Percentiles rank a stretch among this genome's conserved stretches.
These are phyloP conservation scores for Equus przewalskii DNA, from an alignment of 2,113 vertebrate genomes.

Conservation along the genomic window DNA sequence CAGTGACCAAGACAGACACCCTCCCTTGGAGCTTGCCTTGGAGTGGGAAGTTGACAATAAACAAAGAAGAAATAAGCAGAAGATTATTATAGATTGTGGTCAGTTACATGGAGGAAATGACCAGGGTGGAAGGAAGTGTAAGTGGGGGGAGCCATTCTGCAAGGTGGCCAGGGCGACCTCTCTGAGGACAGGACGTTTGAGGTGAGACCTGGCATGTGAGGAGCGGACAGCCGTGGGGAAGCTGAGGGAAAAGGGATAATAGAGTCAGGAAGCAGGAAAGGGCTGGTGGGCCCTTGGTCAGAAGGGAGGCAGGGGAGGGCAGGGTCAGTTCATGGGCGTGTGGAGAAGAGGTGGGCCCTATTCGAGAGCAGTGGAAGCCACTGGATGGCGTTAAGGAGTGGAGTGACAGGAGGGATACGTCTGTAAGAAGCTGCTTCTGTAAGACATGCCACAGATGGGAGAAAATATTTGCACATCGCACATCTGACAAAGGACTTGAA, in stretches of 20 bases:
- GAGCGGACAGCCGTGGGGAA: not conserved
- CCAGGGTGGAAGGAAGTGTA: not conserved
- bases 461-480: not conserved
- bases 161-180: not conserved
- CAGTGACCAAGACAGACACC: not conserved
- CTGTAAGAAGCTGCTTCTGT: not conserved
- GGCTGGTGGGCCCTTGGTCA: not conserved
- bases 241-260: not conserved
- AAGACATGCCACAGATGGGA: not conserved
- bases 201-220: not conserved
- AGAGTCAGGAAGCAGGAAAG: not conserved
- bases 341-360: not conserved
- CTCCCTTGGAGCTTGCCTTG: not conserved
- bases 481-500: not conserved
- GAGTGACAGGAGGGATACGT: not conserved
- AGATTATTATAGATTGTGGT: not conserved
- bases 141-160: fast-evolving
- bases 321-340: not conserved
- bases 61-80: not conserved
- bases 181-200: not conserved
- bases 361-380: not conserved
- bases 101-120: not conserved
- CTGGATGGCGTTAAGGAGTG: not conserved
- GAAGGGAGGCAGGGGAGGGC: not conserved
- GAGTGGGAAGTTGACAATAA: not conserved